phyloP scores from a whole-genome alignment of 2,888 invertebrate species.

The Nasonia oneida region DNA sequence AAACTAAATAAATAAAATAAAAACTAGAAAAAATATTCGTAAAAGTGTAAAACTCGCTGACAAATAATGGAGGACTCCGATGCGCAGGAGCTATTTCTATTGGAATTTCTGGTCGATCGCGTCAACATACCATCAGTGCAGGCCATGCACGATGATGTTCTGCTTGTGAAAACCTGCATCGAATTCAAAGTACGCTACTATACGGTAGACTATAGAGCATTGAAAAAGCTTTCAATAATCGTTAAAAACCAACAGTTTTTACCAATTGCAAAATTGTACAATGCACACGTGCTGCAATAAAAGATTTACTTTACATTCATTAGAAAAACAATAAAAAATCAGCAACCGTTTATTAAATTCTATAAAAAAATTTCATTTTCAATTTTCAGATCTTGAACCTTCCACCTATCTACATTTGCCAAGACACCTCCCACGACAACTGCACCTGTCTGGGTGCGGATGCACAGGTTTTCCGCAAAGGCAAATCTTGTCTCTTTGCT shows the following conservation, averaged over 20 bases:
- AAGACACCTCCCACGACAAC: slow-evolving; percentile 80
- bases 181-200: slow-evolving; percentile 79
- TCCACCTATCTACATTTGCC: slow-evolving; percentile 83
- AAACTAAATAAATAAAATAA: neutral
- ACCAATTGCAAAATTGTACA: too few relatives aligned
- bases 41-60: slow-evolving; percentile 7
- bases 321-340: too few relatives aligned
- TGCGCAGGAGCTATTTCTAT: slow-evolving; percentile 80
- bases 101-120: slow-evolving; percentile 84
- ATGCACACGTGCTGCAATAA: neutral
- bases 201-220: too few relatives aligned
- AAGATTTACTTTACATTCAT: too few relatives aligned
- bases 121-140: slow-evolving; percentile 74
- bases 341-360: neutral
- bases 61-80: slow-evolving; percentile 66
- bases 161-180: slow-evolving; percentile 81
- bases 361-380: neutral
- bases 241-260: neutral
- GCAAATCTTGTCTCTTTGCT: slow-evolving; percentile 86
- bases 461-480: slow-evolving; percentile 82
- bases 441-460: slow-evolving; percentile 78
- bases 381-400: slow-evolving; percentile 80
- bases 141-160: slow-evolving; percentile 72
- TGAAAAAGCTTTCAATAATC: neutral
- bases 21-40: slow-evolving; percentile 18